Base-by-base conservation (phyloP, 2,888 invertebrate species). In the Pheosia gnoma region DNA sequence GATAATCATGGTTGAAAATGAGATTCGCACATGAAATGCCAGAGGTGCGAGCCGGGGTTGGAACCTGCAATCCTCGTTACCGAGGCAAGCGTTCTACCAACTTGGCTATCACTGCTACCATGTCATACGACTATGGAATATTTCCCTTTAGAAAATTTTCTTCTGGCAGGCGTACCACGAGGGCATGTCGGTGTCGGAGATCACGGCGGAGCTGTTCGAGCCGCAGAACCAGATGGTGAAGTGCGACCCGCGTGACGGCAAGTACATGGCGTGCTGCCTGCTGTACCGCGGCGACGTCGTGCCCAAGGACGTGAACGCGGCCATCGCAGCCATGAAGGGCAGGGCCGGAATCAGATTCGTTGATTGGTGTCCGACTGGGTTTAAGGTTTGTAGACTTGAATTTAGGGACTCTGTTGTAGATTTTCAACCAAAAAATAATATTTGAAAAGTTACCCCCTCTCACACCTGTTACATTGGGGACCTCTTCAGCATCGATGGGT, bases 361-460 rank as follows among this genome's bases (percentile, higher is more conserved):
- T n/a, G 98, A 98, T 82, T 98, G 98, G 98, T 97, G 98, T 84
- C 98, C 98, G 3, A 98, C 98, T 7, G 98, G 98, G 0, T 98
- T 98, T 84, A 98, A 98, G 93, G 96, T 96, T 10, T 54, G 55
- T 59, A 54, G 43, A 25, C 5, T 8, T 59, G 36, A 41, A 38
- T 25, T 25, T 25, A 25, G 25, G 0, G 25, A 25, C 25, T 25
- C 25, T 25, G 25, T 25, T 25, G 25, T 25, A 25, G 25, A 2
- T 25, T 25, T 25, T 25, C 25, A 25, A 25, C 25, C 25, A 25
- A 25, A 25, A 25, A 25, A 2, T 0, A 2, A 25, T 25, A 25
- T 25, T 0, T 25, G 2, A 25, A 25, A 25, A 2, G 25, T 25
- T 25, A 25, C 25, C 25, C 25, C 25, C 25, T 2, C 25, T 25